Conservation (phyloP, 2,888 invertebrate species). For the Teleiodes luculella region DNA sequence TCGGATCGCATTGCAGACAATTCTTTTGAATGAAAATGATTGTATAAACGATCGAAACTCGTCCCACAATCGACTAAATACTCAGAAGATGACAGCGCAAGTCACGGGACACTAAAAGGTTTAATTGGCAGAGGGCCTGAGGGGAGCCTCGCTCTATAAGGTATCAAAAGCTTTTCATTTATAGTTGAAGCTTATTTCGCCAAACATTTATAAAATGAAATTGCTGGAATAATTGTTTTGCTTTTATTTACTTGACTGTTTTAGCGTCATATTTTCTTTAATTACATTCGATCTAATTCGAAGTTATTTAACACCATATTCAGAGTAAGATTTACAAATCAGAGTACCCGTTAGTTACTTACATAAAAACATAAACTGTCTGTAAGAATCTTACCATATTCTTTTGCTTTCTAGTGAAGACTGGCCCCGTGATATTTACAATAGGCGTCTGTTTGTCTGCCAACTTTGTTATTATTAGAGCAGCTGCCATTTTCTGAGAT, state of each 20-base stretch:
- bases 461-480: conserved; percentile 56
- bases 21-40: conserved; percentile 26
- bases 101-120: conserved; percentile 33
- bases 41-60: conserved; percentile 12
- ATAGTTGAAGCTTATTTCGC: neutral
- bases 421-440: conserved; percentile 70
- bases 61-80: conserved; percentile 18
- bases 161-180: neutral
- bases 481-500: conserved; percentile 50
- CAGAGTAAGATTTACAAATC: too few species aligned
- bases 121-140: conserved; percentile 29
- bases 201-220: neutral
- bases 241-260: neutral
- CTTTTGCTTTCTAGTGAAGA: conserved; percentile 49
- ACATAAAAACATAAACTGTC: too few species aligned
- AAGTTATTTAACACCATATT: too few species aligned
- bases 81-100: conserved; percentile 31
- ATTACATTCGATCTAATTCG: too few species aligned
- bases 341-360: too few species aligned
- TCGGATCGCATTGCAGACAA: conserved; percentile 28
- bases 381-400: conserved; percentile 10
- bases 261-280: too few species aligned
- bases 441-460: conserved; percentile 50
- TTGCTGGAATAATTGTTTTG: neutral
- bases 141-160: conserved; percentile 9